phyloP scores from a whole-genome alignment of 2,888 invertebrate genomes.

The Ptychoptera contaminata region DNA sequence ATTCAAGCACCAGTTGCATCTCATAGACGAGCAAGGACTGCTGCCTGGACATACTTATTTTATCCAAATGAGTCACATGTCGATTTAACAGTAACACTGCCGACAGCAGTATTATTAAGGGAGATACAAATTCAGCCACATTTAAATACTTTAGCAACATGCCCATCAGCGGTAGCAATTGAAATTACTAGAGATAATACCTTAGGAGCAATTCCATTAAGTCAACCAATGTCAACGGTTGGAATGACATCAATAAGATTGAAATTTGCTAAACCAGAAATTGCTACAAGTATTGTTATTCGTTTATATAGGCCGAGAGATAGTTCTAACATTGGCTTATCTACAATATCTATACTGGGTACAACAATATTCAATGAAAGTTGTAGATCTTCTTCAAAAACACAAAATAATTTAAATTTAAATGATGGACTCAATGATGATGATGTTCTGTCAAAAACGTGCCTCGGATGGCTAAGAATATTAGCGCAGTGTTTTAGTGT shows the following conservation, averaged over 20 bases:
- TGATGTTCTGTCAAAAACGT: conserved; percentile 33
- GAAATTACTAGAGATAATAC: conserved; percentile 73
- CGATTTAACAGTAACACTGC: conserved; percentile 71
- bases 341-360: conserved; percentile 73
- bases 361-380: conserved; percentile 67
- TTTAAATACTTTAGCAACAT: conserved; percentile 67
- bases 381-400: conserved; percentile 6
- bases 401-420: conserved; percentile 8
- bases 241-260: conserved; percentile 78
- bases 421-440: conserved; percentile 18
- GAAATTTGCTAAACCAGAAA: conserved; percentile 66
- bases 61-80: conserved; percentile 81
- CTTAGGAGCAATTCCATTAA: conserved; percentile 61
- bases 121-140: conserved; percentile 82
- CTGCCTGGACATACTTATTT: conserved; percentile 94
- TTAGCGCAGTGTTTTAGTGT: conserved; percentile 61
- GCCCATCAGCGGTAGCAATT: conserved; percentile 75
- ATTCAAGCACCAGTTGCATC: conserved; percentile 66
- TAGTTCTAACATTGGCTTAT: conserved; percentile 75
- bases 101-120: conserved; percentile 73
- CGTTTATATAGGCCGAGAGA: conserved; percentile 57
- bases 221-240: conserved; percentile 71
- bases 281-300: conserved; percentile 68
- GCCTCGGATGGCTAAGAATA: conserved; percentile 72
- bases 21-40: conserved; percentile 69